These are phyloP conservation scores for Eupithecia centaureata DNA, from an alignment of 2,888 invertebrate species.

Conservation along the genomic window DNA sequence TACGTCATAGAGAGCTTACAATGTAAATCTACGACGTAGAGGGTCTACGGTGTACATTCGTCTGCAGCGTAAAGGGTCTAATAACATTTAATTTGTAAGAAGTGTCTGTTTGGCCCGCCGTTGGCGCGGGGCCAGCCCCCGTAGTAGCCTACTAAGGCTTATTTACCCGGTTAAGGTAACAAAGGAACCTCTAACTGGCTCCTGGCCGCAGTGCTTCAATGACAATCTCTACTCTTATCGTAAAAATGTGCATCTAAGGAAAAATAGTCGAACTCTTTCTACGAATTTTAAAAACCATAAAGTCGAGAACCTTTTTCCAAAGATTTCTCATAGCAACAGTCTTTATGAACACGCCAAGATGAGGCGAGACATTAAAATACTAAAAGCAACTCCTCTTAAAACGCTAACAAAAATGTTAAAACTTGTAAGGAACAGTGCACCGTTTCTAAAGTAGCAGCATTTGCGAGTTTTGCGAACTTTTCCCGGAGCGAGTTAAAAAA, in stretches of 20 bases:
- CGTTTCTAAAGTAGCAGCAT: constrained; percentile 27
- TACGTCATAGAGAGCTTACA: not conserved
- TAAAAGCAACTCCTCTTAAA: constrained; percentile 28
- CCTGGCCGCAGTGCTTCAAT: constrained; percentile 14
- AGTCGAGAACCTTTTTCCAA: not conserved
- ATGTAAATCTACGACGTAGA: not conserved
- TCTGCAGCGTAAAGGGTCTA: constrained; percentile 10
- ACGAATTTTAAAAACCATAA: not conserved
- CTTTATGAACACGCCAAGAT: constrained; percentile 4
- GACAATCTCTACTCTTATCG: constrained; percentile 4
- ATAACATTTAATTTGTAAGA: constrained; percentile 26
- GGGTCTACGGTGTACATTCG: constrained; percentile 15
- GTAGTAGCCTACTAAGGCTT: constrained; percentile 20
- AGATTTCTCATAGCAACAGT: constrained; percentile 3
- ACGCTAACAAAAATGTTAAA: constrained; percentile 35
- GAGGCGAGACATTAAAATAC: constrained; percentile 19
- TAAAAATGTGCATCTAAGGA: not conserved
- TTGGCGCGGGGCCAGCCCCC: constrained; percentile 34
- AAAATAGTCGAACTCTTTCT: not conserved
- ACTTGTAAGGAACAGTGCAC: constrained; percentile 31
- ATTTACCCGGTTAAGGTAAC: constrained; percentile 30
- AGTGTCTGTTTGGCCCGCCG: constrained; percentile 12
- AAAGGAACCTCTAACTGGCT: constrained; percentile 28
- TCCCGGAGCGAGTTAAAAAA: constrained; percentile 38
- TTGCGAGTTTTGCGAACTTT: constrained; percentile 33